Percentiles rank a stretch among this genome's conserved stretches.
Conservation (phyloP, 2,113 vertebrate genomes). For the Girardinichthys multiradiatus region DNA sequence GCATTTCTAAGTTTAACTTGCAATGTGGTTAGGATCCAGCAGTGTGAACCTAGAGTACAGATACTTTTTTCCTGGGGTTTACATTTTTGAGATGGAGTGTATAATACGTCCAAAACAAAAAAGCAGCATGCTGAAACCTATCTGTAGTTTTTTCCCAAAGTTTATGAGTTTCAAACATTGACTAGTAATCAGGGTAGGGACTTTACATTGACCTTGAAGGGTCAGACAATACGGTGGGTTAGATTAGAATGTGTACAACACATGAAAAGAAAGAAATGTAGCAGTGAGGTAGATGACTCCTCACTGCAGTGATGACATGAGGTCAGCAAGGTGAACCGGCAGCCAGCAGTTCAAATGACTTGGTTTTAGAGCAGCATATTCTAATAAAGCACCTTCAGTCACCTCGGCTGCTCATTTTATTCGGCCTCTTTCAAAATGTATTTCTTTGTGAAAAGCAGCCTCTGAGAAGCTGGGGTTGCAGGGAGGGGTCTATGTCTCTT, state of each 20-base stretch:
- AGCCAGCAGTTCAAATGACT: constrained; percentile 69
- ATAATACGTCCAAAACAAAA: too few relatives aligned
- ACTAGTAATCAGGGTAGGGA: constrained; percentile 61
- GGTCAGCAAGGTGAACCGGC: constrained; percentile 55
- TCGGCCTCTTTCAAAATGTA: constrained; percentile 68
- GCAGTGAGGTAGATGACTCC: constrained; percentile 55
- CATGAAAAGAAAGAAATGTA: constrained; percentile 14
- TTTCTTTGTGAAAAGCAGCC: constrained; percentile 58
- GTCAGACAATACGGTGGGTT: constrained; percentile 39
- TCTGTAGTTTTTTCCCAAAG: constrained; percentile 6
- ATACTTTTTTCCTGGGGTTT: too few relatives aligned
- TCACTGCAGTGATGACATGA: constrained; percentile 34
- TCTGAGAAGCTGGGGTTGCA: constrained; percentile 50
- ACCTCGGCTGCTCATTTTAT: constrained; percentile 54
- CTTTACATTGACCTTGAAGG: constrained; percentile 47
- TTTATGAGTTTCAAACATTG: constrained; percentile 45
- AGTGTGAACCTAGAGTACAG: too few relatives aligned
- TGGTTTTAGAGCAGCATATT: constrained; percentile 54
- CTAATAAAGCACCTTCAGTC: constrained; percentile 57
- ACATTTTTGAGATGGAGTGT: too few relatives aligned
- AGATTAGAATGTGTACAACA: constrained; percentile 51
- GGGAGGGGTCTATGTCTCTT: constrained; percentile 21
- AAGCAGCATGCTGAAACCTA: background rate
- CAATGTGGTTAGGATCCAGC: too few relatives aligned
- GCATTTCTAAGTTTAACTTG: too few relatives aligned